Conservation (phyloP, 2,113 vertebrate species). For the Taxidea taxus region DNA sequence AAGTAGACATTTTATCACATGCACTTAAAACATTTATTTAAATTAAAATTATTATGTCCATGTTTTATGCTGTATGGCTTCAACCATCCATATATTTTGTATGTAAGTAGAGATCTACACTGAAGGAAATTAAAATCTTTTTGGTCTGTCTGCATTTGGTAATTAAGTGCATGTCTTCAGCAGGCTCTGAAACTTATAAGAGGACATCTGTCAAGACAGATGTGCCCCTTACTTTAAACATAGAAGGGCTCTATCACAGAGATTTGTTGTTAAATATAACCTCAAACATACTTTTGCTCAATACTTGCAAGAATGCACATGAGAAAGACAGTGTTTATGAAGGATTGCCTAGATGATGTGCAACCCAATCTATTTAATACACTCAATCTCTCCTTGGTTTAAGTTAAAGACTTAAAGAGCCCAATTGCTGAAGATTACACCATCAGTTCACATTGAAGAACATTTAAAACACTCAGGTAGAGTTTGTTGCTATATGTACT, state of each 20-base stretch:
- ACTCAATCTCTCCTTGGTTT: not conserved
- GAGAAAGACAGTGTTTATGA: not conserved
- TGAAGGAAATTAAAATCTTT: not conserved
- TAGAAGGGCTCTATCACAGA: not conserved
- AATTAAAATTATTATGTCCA: not conserved
- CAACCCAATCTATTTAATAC: not conserved
- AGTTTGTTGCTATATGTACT: not conserved
- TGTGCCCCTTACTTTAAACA: not conserved
- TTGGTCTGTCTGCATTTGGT: not conserved
- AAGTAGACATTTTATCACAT: not conserved
- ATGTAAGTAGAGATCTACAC: not conserved
- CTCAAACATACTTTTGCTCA: not conserved
- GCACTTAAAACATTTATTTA: not conserved
- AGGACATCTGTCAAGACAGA: not conserved
- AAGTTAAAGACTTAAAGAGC: not conserved
- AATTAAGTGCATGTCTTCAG: not conserved
- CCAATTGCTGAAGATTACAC: not conserved
- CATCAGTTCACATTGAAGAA: not conserved
- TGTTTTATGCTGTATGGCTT: not conserved
- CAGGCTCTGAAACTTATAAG: not conserved
- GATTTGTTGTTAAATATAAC: not conserved
- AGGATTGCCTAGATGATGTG: not conserved
- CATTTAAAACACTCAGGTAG: not conserved
- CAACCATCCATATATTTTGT: not conserved
- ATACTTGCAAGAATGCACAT: not conserved